These are phyloP conservation scores for Lipotes vexillifer DNA, from an alignment of 2,113 vertebrate genomes.

Conservation along the genomic window DNA sequence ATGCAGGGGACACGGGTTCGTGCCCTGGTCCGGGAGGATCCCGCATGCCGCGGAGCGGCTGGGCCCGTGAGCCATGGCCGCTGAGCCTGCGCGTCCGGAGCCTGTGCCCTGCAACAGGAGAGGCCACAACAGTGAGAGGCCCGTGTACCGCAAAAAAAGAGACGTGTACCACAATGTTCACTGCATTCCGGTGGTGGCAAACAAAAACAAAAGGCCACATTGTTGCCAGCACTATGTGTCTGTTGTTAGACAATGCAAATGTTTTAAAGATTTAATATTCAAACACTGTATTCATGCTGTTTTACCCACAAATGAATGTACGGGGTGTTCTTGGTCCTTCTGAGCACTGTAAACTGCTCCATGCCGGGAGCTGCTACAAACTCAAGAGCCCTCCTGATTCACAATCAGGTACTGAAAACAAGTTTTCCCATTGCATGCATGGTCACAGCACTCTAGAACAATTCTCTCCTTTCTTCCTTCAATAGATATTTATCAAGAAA, in stretches of 20 bases:
- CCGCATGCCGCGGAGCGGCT: no score
- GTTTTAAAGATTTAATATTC: background rate
- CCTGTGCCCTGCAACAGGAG: no score
- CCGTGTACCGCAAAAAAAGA: no score
- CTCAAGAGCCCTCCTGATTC: background rate
- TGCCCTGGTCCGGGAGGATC: no score
- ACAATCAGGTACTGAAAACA: background rate
- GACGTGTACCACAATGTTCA: no score
- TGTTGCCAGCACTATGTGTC: constrained; percentile 6
- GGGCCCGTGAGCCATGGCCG: no score
- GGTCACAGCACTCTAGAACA: background rate
- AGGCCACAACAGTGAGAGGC: no score
- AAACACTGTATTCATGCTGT: background rate
- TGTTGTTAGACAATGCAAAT: background rate
- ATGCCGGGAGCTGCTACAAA: rapidly evolving
- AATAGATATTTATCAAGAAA: background rate
- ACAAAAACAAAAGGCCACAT: background rate
- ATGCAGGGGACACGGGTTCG: no score
- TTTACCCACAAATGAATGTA: background rate
- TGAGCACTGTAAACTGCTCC: background rate
- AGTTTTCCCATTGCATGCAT: background rate
- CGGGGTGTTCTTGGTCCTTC: background rate
- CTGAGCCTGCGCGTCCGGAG: no score
- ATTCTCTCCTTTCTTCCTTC: background rate
- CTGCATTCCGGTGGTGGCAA: background rate